Evolutionary conservation across 1,140 invertebrate genomes (phyloP).

Genomic region (Anoplophora glabripennis): DNA sequence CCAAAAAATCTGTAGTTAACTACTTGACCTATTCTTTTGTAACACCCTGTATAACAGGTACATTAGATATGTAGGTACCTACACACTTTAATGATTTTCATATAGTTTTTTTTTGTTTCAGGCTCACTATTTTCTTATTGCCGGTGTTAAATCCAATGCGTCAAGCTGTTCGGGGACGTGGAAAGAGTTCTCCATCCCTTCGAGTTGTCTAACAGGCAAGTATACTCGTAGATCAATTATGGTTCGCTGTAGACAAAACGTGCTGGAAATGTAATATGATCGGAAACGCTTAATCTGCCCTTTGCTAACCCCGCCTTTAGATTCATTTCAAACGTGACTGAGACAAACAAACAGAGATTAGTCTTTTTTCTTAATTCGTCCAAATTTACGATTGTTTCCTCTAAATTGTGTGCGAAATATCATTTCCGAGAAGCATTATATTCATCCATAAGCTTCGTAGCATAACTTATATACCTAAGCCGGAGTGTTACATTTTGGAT

Average conservation of each 20-base stretch:
- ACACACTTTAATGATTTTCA: not conserved
- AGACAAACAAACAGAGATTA: slow-evolving; percentile 26
- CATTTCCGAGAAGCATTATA: too few relatives aligned
- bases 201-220: slow-evolving; percentile 50
- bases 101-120: slow-evolving; percentile 38
- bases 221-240: not conserved
- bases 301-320: slow-evolving; percentile 11
- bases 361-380: slow-evolving; percentile 4
- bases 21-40: too few relatives aligned
- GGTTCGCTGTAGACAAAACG: not conserved
- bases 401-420: too few relatives aligned
- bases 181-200: slow-evolving; percentile 49
- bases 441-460: too few relatives aligned
- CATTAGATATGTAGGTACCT: too few relatives aligned
- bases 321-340: slow-evolving; percentile 28
- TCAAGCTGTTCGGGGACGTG: slow-evolving; percentile 52
- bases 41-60: too few relatives aligned
- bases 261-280: not conserved
- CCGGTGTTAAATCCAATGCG: slow-evolving; percentile 45
- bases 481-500: too few relatives aligned
- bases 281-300: not conserved
- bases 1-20: too few relatives aligned
- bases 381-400: slow-evolving; percentile 13
- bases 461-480: too few relatives aligned
- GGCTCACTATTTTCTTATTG: slow-evolving; percentile 36